Evolutionary conservation across 2,797 vertebrate genomes (phyloP).

Genomic region (Sebastes taczanowskii): DNA sequence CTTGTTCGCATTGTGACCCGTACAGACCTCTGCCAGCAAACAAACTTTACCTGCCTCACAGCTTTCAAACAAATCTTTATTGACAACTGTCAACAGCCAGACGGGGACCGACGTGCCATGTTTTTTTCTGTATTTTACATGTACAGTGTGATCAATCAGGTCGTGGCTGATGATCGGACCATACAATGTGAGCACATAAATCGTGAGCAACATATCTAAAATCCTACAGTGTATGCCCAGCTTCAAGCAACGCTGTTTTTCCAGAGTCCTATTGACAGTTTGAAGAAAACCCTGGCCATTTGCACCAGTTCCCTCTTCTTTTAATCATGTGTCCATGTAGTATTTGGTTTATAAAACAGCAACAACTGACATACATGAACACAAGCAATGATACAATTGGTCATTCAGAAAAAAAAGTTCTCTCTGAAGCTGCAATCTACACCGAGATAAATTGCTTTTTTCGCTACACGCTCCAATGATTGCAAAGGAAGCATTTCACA

Average conservation of each 20-base stretch:
- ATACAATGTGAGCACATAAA: too few species aligned
- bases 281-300: not conserved
- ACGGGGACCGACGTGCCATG: too few species aligned
- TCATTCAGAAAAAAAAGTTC: not conserved
- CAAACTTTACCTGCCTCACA: too few species aligned
- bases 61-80: too few species aligned
- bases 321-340: not conserved
- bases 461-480: not conserved
- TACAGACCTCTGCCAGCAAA: too few species aligned
- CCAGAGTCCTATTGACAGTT: not conserved
- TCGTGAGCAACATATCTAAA: too few species aligned
- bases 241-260: not conserved
- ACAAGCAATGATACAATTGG: not conserved
- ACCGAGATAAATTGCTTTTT: slow-evolving; percentile 6
- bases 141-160: too few species aligned
- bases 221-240: too few species aligned
- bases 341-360: not conserved
- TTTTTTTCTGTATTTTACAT: too few species aligned
- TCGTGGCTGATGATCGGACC: too few species aligned
- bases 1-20: too few species aligned
- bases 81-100: too few species aligned
- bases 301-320: not conserved
- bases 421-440: slow-evolving; percentile 3
- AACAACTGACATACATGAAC: not conserved
- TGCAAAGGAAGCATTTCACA: not conserved